These are phyloP conservation scores for Cryptocheilus praepositus DNA, from an alignment of 2,888 invertebrate species.

Conservation along the genomic window DNA sequence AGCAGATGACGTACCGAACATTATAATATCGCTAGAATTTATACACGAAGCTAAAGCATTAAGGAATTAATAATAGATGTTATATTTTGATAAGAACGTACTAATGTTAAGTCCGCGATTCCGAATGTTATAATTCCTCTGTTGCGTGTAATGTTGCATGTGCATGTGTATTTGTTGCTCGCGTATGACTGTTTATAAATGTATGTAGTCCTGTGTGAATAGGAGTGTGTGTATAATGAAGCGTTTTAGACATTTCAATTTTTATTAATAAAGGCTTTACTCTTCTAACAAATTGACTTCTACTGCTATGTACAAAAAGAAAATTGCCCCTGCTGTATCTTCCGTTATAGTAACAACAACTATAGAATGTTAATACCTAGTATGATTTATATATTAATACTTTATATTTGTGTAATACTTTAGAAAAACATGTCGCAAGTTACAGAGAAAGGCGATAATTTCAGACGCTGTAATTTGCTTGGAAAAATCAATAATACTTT, in stretches of 20 bases:
- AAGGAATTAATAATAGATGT: constrained; percentile 29
- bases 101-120: constrained; percentile 37
- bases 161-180: neutral
- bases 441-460: constrained; percentile 59
- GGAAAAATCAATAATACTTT: constrained; percentile 45
- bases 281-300: constrained; percentile 13
- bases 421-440: constrained; percentile 59
- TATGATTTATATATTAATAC: constrained; percentile 6
- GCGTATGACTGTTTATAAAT: neutral
- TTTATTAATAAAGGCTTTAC: constrained; percentile 64
- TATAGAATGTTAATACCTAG: constrained; percentile 8
- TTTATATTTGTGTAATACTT: constrained; percentile 50
- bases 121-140: constrained; percentile 29
- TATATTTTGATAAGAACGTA: constrained; percentile 41
- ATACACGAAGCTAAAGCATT: constrained; percentile 17
- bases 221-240: constrained; percentile 34
- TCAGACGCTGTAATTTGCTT: constrained; percentile 48
- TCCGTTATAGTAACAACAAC: constrained; percentile 9
- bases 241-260: constrained; percentile 53
- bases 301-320: constrained; percentile 2
- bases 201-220: neutral
- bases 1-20: constrained; percentile 22
- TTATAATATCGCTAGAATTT: constrained; percentile 13
- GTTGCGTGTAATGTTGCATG: too few relatives aligned
- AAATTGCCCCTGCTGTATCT: neutral